Evolutionary conservation across 2,113 vertebrate species (phyloP).

Genomic region (Athene noctua): DNA sequence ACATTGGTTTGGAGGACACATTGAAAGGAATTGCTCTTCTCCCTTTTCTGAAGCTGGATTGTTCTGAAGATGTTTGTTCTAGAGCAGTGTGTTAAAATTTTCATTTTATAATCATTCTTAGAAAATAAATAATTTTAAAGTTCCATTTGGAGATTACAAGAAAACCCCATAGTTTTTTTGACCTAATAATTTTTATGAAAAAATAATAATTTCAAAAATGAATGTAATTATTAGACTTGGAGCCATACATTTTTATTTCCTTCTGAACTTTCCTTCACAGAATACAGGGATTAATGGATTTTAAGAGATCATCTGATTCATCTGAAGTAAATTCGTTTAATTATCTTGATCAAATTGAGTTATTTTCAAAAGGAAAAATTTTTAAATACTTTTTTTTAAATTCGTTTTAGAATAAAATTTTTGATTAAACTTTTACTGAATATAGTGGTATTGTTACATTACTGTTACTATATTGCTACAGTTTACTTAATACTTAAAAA

Average conservation of each 20-base stretch:
- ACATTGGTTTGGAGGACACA: background rate
- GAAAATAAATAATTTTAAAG: background rate
- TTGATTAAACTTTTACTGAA: background rate
- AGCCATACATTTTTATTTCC: background rate
- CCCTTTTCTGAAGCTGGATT: background rate
- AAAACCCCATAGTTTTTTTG: background rate
- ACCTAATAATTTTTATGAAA: background rate
- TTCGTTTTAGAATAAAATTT: background rate
- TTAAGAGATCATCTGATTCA: background rate
- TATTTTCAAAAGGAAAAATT: background rate
- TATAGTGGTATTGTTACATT: no score
- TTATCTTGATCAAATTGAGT: background rate
- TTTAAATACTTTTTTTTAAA: background rate
- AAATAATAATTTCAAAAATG: background rate
- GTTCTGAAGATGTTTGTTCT: background rate
- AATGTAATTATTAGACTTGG: background rate
- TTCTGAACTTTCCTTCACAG: background rate
- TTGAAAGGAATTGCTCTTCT: background rate
- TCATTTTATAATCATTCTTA: background rate
- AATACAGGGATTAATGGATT: background rate
- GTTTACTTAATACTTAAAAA: background rate
- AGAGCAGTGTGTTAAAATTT: background rate
- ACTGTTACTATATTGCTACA: background rate
- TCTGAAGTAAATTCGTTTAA: background rate
- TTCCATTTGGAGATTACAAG: background rate